These are phyloP conservation scores for Leptobrachium leishanense DNA, from an alignment of 2,113 vertebrate species.

Conservation along the genomic window DNA sequence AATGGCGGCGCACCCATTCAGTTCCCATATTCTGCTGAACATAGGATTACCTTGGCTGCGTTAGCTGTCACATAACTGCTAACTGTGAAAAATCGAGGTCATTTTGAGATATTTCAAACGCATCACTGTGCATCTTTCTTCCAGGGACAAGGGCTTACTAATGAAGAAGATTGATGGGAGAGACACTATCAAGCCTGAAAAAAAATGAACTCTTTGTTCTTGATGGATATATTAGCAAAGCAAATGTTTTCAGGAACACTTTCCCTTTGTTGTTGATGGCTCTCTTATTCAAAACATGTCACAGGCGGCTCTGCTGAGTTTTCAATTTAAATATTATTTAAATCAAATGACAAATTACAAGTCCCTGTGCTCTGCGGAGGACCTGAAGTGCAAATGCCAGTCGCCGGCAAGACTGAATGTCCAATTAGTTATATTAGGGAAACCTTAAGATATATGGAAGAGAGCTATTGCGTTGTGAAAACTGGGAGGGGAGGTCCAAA, in stretches of 20 bases:
- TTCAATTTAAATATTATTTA: constrained; percentile 26
- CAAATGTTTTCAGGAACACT: constrained; percentile 70
- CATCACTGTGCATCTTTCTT: constrained; percentile 53
- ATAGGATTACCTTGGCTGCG: constrained; percentile 68
- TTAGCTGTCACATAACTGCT: constrained; percentile 67
- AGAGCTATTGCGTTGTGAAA: no score
- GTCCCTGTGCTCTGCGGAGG: background rate
- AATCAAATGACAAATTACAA: constrained; percentile 20
- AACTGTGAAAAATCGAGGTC: constrained; percentile 67
- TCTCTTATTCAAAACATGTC: constrained; percentile 59
- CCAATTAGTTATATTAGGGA: no score
- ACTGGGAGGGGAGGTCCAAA: no score
- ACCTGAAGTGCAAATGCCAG: background rate
- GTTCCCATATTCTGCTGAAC: constrained; percentile 60
- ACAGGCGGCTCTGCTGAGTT: background rate
- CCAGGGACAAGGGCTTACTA: constrained; percentile 62
- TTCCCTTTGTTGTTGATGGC: constrained; percentile 60
- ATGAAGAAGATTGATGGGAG: constrained; percentile 67
- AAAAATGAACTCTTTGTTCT: constrained; percentile 61
- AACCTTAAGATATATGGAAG: no score
- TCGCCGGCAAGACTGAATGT: background rate
- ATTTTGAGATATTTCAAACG: constrained; percentile 61
- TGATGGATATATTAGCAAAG: constrained; percentile 67
- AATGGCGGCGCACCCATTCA: constrained; percentile 68
- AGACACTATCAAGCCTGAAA: constrained; percentile 63